Conservation (phyloP, 2,797 vertebrate species). For the Acomys russatus region DNA sequence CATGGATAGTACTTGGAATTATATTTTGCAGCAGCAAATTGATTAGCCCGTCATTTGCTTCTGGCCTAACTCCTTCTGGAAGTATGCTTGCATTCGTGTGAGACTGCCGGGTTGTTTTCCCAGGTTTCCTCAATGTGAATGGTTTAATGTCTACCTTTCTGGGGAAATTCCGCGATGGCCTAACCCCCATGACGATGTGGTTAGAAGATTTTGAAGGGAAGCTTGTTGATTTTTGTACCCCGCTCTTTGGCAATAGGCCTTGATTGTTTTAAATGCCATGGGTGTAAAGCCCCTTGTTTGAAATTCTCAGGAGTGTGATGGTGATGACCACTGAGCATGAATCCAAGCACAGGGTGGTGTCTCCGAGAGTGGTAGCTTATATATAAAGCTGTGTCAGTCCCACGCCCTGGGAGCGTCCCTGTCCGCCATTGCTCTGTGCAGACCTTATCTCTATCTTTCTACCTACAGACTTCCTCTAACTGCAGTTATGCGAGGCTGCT, state of each 20-base stretch:
- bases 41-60: constrained; percentile 60
- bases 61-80: constrained; percentile 25
- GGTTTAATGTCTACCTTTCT: constrained; percentile 68
- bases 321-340: background rate
- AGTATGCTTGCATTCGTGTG: background rate
- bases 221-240: constrained; percentile 21
- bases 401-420: fast-evolving
- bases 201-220: constrained; percentile 46
- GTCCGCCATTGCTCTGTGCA: background rate
- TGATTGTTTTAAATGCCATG: background rate
- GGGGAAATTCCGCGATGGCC: constrained; percentile 35
- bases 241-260: constrained; percentile 8
- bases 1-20: constrained; percentile 31
- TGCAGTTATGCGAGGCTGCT: background rate
- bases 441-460: background rate
- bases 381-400: background rate
- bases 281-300: background rate
- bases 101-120: background rate
- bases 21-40: constrained; percentile 55
- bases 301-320: background rate
- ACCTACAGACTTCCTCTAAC: background rate
- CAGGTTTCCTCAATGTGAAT: background rate
- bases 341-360: background rate
- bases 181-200: constrained; percentile 2
- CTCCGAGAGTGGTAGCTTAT: background rate